A percentile compares a stretch with the other conserved stretches of the same genome.
Conservation (phyloP, 1,140 invertebrate genomes). For the Pteromalus puparum region DNA sequence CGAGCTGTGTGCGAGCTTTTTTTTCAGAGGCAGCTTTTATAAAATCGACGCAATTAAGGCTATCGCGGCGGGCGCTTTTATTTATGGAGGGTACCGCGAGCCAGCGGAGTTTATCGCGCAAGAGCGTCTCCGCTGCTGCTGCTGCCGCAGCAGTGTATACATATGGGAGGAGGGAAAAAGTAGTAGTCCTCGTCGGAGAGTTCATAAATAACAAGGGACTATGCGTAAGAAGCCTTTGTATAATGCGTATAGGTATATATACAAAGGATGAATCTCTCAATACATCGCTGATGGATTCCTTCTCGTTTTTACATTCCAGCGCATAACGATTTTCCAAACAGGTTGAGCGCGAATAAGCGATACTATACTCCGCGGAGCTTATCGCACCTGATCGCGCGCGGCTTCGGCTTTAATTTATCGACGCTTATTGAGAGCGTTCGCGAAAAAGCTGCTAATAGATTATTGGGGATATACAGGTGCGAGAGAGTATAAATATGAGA, state of each 20-base stretch:
- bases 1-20: background rate
- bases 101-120: background rate
- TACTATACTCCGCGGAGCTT: background rate
- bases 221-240: background rate
- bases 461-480: background rate
- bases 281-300: background rate
- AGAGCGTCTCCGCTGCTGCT: background rate
- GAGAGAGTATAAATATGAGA: background rate
- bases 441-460: constrained; percentile 19
- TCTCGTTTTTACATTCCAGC: background rate
- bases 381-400: background rate
- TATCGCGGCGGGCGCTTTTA: constrained; percentile 35
- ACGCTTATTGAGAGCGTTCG: background rate
- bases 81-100: constrained; percentile 25
- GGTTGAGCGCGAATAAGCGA: background rate
- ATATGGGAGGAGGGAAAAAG: constrained; percentile 2
- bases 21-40: constrained; percentile 35
- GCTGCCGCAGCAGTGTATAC: background rate
- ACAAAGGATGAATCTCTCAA: background rate
- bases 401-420: background rate
- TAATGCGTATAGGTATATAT: too few species aligned
- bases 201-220: constrained; percentile 24
- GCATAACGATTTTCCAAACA: background rate
- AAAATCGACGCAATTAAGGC: constrained; percentile 51
- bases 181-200: constrained; percentile 8